Evolutionary conservation across 2,797 vertebrate species (phyloP), one percentile per base, ranked within the genome.

Genomic region (Apodemus agrarius): DNA sequence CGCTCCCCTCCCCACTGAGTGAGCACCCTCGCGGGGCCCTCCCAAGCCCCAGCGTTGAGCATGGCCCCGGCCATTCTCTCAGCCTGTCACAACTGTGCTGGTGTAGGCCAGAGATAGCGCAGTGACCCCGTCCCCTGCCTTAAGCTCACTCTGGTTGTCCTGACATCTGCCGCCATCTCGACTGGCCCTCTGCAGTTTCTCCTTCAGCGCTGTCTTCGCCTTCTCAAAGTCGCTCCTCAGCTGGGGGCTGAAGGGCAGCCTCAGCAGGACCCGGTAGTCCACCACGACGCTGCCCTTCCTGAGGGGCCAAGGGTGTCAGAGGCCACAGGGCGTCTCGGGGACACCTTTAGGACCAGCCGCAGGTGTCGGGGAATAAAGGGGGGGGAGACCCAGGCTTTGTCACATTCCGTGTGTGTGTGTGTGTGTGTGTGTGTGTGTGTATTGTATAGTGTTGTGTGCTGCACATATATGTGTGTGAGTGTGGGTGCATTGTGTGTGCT

Each of bases 271-370:
- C 59, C 74, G 14, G 24, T 92, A 96, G 43, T 93, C 93, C 9
- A 97, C 94, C 84, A 95, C 31, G 0, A 95, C 90, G 78, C 96
- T 96, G 78, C 97, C 95, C 1, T 1, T 94, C 89, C 96, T 94
- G 49, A 78, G 19, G 81, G 24, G 22, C 17, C 16, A 3, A 0
- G 8, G 12, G 2, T 3, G 14, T 94, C 69, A 90, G 90, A 80
- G 31, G 7, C 78, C 40, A 17, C 22, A 24, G 26, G 59, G 29
- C 16, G 24, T 61, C 13, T 43, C 72, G 74, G 67, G 21, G 54
- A 16, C 11, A 65, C n/a, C 49, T 86, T 63, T 31, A 79, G 79
- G 65, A 75, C 43, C 65, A 90, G 61, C 29, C 59, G 46, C 22
- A 37, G 21, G 11, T 52, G 29, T 34, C 10, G 3, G 4, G 52